Evolutionary conservation across 1,140 invertebrate species (phyloP).

Genomic region (Pachyrhynchus sulphureomaculatus): DNA sequence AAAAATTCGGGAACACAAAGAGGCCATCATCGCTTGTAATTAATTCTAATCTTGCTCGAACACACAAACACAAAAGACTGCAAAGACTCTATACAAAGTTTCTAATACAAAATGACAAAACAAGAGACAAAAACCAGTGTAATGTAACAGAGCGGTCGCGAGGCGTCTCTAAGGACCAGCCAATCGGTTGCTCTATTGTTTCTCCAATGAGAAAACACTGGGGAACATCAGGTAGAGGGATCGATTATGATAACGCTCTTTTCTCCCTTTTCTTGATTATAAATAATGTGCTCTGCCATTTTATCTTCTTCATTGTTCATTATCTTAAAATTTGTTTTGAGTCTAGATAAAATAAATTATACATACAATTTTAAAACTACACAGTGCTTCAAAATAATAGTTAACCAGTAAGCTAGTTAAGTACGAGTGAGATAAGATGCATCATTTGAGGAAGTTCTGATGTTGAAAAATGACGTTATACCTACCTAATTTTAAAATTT

Average conservation of each 20-base stretch:
- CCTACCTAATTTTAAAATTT: no score
- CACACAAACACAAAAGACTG: slow-evolving; percentile 42
- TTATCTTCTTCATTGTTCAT: slow-evolving; percentile 22
- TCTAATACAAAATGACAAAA: slow-evolving; percentile 18
- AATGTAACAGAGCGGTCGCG: slow-evolving; percentile 41
- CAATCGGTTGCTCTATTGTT: slow-evolving; percentile 47
- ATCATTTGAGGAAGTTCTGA: no score
- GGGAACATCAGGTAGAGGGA: slow-evolving; percentile 36
- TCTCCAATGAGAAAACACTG: slow-evolving; percentile 47
- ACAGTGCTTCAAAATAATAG: no score
- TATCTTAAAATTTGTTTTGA: no score
- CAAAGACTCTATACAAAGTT: slow-evolving; percentile 47
- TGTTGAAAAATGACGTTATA: no score
- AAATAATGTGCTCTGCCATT: slow-evolving; percentile 31
- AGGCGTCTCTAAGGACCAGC: slow-evolving; percentile 45
- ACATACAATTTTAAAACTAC: no score
- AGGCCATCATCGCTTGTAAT: slow-evolving; percentile 48
- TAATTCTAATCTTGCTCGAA: slow-evolving; percentile 51
- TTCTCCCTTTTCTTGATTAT: background rate
- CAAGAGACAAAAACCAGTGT: slow-evolving; percentile 48
- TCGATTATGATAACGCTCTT: slow-evolving; percentile 8
- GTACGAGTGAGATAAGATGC: no score
- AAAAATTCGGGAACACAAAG: slow-evolving; percentile 45
- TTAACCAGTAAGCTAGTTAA: no score
- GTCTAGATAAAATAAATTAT: no score